Percentiles rank a stretch among this genome's conserved stretches.
Evolutionary conservation across 2,113 vertebrate species (phyloP).

Genomic region (Puntigrus tetrazona): DNA sequence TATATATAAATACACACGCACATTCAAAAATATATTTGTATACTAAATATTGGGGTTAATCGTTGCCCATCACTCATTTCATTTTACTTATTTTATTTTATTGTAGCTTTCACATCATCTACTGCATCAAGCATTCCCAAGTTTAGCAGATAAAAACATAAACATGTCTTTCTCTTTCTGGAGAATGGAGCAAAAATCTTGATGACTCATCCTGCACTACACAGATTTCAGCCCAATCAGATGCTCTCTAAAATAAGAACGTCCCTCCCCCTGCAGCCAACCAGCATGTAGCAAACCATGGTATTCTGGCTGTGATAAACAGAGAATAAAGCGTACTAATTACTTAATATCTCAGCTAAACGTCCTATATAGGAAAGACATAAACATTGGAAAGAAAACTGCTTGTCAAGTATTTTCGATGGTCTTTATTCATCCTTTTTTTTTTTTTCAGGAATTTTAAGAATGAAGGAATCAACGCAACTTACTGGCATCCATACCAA

Average conservation of each 20-base stretch:
- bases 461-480: conserved; percentile 29
- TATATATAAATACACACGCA: no score
- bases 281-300: neutral
- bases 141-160: neutral
- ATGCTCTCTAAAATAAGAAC: neutral
- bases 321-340: neutral
- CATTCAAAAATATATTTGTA: no score
- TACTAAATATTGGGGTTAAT: no score
- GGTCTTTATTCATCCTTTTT: neutral
- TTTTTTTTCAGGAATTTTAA: conserved; percentile 29
- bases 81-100: neutral
- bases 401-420: neutral
- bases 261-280: neutral
- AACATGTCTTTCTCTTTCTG: neutral
- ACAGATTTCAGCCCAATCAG: neutral
- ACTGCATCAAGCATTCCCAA: neutral
- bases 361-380: neutral
- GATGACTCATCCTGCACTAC: neutral
- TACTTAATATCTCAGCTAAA: neutral
- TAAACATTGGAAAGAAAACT: neutral
- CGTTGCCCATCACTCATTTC: no score
- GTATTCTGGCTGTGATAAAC: neutral
- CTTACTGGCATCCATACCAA: conserved; percentile 10
- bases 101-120: neutral
- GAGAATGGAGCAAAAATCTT: neutral